phyloP scores from a whole-genome alignment of 2,888 invertebrate genomes.

The Mesorhabditis spiculigera region DNA sequence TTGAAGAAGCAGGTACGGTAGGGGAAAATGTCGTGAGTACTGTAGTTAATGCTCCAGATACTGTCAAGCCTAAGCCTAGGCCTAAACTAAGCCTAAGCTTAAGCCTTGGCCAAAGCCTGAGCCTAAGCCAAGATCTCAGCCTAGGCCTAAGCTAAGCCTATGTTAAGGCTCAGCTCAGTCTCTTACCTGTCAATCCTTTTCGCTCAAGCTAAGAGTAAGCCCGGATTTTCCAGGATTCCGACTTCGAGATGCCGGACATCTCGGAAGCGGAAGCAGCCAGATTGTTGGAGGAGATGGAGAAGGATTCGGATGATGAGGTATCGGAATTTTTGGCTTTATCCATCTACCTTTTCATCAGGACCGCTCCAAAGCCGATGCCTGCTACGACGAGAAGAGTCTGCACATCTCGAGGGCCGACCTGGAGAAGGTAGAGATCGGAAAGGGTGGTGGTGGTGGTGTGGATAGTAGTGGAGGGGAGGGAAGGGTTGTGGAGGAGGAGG shows the following conservation, averaged over 20 bases:
- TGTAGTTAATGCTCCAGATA: not conserved
- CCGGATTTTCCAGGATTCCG: not conserved
- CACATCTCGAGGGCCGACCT: not conserved
- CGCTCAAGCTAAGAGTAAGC: too few species aligned
- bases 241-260: not conserved
- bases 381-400: constrained; percentile 2
- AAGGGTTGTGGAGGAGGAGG: constrained; percentile 38
- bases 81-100: not conserved
- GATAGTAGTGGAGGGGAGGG: constrained; percentile 21
- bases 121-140: not conserved
- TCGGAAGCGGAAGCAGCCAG: constrained; percentile 5
- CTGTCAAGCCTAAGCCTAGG: not conserved
- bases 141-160: not conserved
- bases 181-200: too few species aligned
- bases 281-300: not conserved
- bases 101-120: not conserved
- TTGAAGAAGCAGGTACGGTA: not conserved
- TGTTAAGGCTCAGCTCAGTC: too few species aligned
- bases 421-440: not conserved
- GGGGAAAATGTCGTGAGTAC: not conserved
- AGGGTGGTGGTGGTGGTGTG: not conserved
- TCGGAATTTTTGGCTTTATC: too few species aligned
- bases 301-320: constrained; percentile 1
- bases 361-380: not conserved
- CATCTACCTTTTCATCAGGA: not conserved